Evolutionary conservation across 64 coral and sea anemone genomes (phyloP).

Genomic region (Stichodactyla mertensii): DNA sequence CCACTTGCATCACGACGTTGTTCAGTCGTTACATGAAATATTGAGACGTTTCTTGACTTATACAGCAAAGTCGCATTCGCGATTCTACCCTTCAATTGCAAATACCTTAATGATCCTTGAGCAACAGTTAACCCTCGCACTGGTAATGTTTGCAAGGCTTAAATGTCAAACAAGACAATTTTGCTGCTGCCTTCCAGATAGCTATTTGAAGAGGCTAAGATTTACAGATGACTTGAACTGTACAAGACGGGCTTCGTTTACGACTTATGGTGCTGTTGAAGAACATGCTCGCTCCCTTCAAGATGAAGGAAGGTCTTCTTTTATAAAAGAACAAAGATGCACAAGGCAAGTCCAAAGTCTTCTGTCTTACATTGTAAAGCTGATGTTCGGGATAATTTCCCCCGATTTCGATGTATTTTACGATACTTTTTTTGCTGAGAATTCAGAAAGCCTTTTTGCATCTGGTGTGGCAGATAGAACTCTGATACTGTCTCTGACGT

Average conservation of each 20-base stretch:
- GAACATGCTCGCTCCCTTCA: constrained; percentile 12
- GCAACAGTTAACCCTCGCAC: constrained; percentile 68
- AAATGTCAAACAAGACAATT: neutral
- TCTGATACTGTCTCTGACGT: constrained; percentile 60
- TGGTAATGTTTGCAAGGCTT: constrained; percentile 58
- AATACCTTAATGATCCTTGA: constrained; percentile 88
- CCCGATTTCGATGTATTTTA: constrained; percentile 53
- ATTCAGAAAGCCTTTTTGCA: neutral
- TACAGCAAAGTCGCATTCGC: constrained; percentile 32
- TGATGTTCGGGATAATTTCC: constrained; percentile 46
- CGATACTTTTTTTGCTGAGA: constrained; percentile 29
- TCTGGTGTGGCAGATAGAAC: constrained; percentile 64
- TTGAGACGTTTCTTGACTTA: constrained; percentile 63
- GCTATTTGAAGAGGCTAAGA: constrained; percentile 61
- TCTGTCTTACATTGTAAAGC: constrained; percentile 50
- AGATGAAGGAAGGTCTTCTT: neutral
- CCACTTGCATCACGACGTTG: constrained; percentile 51
- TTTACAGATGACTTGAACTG: constrained; percentile 69
- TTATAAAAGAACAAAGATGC: neutral
- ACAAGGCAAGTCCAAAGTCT: constrained; percentile 22
- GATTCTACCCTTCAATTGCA: constrained; percentile 69
- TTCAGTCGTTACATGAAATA: constrained; percentile 19
- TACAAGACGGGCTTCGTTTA: constrained; percentile 22
- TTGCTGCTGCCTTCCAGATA: constrained; percentile 73
- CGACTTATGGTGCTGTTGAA: constrained; percentile 48